Evolutionary conservation across 2,113 vertebrate species (phyloP), one percentile per base, ranked within the genome.

Genomic region (Rhineura floridana): DNA sequence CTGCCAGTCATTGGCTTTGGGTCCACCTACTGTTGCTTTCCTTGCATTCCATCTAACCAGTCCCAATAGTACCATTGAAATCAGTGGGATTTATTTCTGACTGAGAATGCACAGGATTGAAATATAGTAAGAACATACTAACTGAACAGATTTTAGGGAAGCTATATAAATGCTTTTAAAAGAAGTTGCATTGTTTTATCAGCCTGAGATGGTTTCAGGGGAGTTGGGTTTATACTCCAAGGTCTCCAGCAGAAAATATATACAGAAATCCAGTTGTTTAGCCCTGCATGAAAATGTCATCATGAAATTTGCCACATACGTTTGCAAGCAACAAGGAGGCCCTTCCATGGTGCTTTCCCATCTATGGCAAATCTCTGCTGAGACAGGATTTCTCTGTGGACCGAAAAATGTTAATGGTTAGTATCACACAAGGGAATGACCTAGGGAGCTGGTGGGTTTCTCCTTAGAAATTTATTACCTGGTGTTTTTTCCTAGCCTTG

Each of bases 331-430:
- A 70, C 36, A 72, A 73, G 44, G 59, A 9, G 48, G 77, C 3
- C 65, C 52, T 72, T 87, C 78, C 10, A 2, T 55, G 50, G 52
- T n/a, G 25, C n/a, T 65, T 12, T 76, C 59, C 67, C n/a, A 33
- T 3, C 44, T 83, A 8, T 5, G 79, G 55, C 23, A 75, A 63
- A 87, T 36, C 39, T 73, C 30, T 65, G 33, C 3, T 28, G 33
- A 81, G 65, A 46, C 78, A 72, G 80, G 80, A 63, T 83, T 83
- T 75, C 59, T 23, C 87, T 88, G 80, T 19, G 62, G n/a, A 21
- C 30, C 50, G 4, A 77, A 88, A 76, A 55, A 63, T 65, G 13
- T n/a, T 30, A 25, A 36, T 23, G 33, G n/a, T 83, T 65, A 88
- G 70, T 23, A 39, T 55, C 23, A 15, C 33, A 3, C 28, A 59